Evolutionary conservation across 2,113 vertebrate genomes (phyloP).

Genomic region (Nycticebus coucang): DNA sequence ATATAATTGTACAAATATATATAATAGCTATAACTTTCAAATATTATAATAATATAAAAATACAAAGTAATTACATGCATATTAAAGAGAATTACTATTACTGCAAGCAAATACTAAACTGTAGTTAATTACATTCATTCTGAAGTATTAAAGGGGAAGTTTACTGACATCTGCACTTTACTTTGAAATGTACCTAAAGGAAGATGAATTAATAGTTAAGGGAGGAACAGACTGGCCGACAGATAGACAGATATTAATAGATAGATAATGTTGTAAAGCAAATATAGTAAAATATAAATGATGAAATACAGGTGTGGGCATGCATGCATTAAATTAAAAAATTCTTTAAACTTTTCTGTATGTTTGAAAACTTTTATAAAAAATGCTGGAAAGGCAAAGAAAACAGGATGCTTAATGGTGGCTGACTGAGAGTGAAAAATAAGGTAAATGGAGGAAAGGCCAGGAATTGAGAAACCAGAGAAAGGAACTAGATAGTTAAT

Average conservation of each 20-base stretch:
- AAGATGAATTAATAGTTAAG: neutral
- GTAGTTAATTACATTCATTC: neutral
- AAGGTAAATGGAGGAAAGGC: neutral
- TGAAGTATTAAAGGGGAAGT: neutral
- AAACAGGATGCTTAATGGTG: neutral
- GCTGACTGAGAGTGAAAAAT: neutral
- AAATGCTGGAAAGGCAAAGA: slow-evolving; percentile 2
- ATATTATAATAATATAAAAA: neutral
- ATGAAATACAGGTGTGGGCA: neutral
- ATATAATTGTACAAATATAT: neutral
- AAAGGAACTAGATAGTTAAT: neutral
- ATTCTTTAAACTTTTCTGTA: neutral
- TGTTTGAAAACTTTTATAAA: neutral
- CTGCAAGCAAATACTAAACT: slow-evolving; percentile 24
- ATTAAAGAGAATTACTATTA: neutral
- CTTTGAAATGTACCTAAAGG: neutral
- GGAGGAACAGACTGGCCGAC: neutral
- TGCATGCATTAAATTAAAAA: neutral
- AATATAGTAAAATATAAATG: slow-evolving; percentile 10
- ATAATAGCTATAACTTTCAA: neutral
- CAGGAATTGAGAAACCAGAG: neutral
- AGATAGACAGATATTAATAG: neutral
- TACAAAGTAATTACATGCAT: neutral
- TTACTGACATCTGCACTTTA: neutral
- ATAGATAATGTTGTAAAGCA: neutral